phyloP scores from a whole-genome alignment of 2,797 vertebrate genomes.

The Sebastes jordani region DNA sequence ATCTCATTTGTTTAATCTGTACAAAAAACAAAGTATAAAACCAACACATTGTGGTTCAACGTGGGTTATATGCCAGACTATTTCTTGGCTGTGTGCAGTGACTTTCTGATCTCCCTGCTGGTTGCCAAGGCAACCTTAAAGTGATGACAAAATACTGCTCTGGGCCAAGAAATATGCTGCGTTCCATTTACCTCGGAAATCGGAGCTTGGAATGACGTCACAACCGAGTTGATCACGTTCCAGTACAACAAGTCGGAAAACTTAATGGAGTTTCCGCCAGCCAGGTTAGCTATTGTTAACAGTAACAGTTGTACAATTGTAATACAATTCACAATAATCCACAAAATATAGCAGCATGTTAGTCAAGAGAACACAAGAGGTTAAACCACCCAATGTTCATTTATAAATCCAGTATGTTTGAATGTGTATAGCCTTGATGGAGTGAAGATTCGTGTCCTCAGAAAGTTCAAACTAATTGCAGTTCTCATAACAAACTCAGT shows the following conservation, averaged over 20 bases:
- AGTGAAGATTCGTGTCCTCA: neutral
- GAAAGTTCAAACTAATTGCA: neutral
- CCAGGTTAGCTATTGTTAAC: too few relatives aligned
- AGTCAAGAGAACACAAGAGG: neutral
- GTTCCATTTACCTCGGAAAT: too few relatives aligned
- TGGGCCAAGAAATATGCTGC: neutral
- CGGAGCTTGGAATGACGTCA: too few relatives aligned
- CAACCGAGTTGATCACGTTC: too few relatives aligned
- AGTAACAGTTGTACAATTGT: too few relatives aligned
- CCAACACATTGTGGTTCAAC: rapidly evolving
- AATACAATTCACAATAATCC: too few relatives aligned
- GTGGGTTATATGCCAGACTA: neutral
- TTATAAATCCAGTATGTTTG: neutral
- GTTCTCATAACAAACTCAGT: neutral
- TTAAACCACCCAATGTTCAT: neutral
- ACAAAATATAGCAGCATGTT: neutral
- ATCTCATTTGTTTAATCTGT: too few relatives aligned
- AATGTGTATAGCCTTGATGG: neutral
- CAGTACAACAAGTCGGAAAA: too few relatives aligned
- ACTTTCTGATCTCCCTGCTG: neutral
- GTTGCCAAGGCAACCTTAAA: neutral
- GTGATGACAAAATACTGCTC: neutral
- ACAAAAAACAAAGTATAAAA: too few relatives aligned
- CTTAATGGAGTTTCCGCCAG: too few relatives aligned
- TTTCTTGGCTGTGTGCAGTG: neutral